phyloP scores from a whole-genome alignment of 2,888 invertebrate genomes.

The Platycheirus albimanus region DNA sequence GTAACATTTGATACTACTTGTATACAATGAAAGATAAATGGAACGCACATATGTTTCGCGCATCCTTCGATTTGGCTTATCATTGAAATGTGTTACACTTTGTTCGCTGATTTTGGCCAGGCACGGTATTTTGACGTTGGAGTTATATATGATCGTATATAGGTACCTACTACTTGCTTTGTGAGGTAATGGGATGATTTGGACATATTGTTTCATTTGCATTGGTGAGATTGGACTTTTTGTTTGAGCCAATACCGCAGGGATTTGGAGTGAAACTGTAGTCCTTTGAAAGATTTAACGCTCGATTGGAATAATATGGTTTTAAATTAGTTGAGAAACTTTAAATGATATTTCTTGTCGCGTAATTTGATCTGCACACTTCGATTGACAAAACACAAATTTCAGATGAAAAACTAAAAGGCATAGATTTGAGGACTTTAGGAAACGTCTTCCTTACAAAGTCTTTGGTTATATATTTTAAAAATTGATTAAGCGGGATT shows the following conservation, averaged over 20 bases:
- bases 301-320: no score
- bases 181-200: slow-evolving; percentile 14
- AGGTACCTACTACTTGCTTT: background rate
- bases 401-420: no score
- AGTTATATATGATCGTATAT: no score
- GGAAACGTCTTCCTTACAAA: no score
- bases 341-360: no score
- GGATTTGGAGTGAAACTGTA: background rate
- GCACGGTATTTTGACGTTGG: background rate
- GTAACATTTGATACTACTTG: background rate
- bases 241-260: background rate
- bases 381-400: no score
- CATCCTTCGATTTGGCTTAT: slow-evolving; percentile 10
- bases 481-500: no score
- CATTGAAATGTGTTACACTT: slow-evolving; percentile 35
- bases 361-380: no score
- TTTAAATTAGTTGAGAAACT: no score
- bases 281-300: background rate
- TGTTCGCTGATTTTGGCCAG: background rate
- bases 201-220: background rate
- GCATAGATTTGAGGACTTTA: no score
- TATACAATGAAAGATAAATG: slow-evolving; percentile 4
- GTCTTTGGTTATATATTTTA: no score
- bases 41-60: background rate
- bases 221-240: background rate